phyloP scores from a whole-genome alignment of 2,888 invertebrate genomes.

The Tyria jacobaeae region DNA sequence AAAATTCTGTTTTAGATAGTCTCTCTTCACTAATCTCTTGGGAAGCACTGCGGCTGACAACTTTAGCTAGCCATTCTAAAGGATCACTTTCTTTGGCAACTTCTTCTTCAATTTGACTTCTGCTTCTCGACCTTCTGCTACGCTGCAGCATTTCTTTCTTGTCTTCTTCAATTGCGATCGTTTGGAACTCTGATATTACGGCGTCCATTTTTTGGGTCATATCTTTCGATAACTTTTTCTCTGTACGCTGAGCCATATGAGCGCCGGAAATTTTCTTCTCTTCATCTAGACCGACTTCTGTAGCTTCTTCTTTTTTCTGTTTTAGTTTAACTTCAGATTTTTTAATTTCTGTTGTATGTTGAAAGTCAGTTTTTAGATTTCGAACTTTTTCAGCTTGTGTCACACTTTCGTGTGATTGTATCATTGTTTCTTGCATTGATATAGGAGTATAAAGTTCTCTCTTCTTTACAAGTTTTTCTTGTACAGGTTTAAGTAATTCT shows the following conservation, averaged over 20 bases:
- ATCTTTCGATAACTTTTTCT: conserved; percentile 68
- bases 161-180: conserved; percentile 64
- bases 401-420: conserved; percentile 14
- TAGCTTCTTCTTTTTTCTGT: conserved; percentile 20
- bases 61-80: conserved; percentile 67
- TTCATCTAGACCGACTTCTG: conserved; percentile 35
- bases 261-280: conserved; percentile 62
- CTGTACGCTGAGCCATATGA: conserved; percentile 75
- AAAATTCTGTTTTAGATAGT: conserved; percentile 45
- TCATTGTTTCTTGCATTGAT: conserved; percentile 33
- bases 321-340: conserved; percentile 18
- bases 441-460: conserved; percentile 33
- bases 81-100: conserved; percentile 62
- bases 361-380: conserved; percentile 14
- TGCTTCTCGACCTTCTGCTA: conserved; percentile 64
- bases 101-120: conserved; percentile 67
- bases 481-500: conserved; percentile 15
- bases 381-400: conserved; percentile 21
- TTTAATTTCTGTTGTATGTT: conserved; percentile 17
- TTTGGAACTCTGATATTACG: conserved; percentile 76
- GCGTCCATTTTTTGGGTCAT: conserved; percentile 74
- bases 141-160: conserved; percentile 38
- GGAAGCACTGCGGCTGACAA: conserved; percentile 49
- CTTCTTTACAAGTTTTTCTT: conserved; percentile 41
- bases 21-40: conserved; percentile 43